These are phyloP conservation scores for Helostoma temminkii DNA, from an alignment of 2,797 vertebrate species.

Conservation along the genomic window DNA sequence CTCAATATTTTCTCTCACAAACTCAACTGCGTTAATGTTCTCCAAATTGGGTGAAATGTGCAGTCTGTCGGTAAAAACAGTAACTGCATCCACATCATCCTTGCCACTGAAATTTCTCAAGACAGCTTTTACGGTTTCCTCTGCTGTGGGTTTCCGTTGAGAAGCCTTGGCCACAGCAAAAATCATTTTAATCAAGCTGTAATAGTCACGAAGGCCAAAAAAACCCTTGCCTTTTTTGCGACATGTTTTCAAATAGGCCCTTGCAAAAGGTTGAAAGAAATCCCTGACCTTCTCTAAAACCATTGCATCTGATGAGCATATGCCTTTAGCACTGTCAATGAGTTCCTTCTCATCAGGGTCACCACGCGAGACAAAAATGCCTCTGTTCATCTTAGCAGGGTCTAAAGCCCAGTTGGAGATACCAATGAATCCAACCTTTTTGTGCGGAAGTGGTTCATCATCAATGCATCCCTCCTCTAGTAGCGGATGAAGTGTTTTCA, in stretches of 20 bases:
- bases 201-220: constrained; percentile 97
- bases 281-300: constrained; percentile 85
- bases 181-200: constrained; percentile 97
- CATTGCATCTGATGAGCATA: constrained; percentile 89
- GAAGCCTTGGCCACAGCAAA: constrained; percentile 86
- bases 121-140: constrained; percentile 85
- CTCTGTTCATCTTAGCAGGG: constrained; percentile 98
- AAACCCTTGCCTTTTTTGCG: constrained; percentile 89
- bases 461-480: constrained; percentile 97
- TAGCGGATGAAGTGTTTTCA: constrained; percentile 96
- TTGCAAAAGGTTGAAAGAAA: constrained; percentile 90
- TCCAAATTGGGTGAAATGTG: constrained; percentile 69
- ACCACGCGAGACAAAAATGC: constrained; percentile 95
- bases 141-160: constrained; percentile 75
- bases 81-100: constrained; percentile 85
- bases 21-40: constrained; percentile 85
- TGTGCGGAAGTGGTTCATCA: constrained; percentile 91
- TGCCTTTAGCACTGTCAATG: constrained; percentile 90
- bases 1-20: constrained; percentile 90
- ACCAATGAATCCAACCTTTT: constrained; percentile 96
- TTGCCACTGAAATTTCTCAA: constrained; percentile 96
- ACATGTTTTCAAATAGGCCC: constrained; percentile 88
- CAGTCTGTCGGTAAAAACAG: constrained; percentile 83
- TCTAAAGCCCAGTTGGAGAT: constrained; percentile 99
- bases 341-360: constrained; percentile 90